Percentiles rank a stretch among this genome's conserved stretches.
Conservation (phyloP, 2,888 invertebrate genomes). For the Aphidius colemani region DNA sequence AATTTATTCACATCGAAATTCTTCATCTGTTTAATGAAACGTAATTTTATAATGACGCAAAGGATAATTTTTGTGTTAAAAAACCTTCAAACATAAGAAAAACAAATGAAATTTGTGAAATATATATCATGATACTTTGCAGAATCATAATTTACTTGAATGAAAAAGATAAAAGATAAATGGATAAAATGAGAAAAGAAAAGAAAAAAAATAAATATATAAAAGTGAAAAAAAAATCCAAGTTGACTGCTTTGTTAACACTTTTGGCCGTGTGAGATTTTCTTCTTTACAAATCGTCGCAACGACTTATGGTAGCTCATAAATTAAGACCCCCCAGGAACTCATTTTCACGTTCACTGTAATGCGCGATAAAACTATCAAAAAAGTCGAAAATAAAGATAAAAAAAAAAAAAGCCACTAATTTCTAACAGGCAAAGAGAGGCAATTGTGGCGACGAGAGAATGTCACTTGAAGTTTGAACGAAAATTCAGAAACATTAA, state of each 20-base stretch:
- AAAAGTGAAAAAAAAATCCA: background rate
- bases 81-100: too few species aligned
- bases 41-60: too few species aligned
- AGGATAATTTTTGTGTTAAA: too few species aligned
- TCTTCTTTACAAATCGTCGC: conserved; percentile 17
- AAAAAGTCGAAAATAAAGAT: background rate
- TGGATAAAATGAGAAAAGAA: background rate
- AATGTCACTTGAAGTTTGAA: too few species aligned
- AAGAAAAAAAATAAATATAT: background rate
- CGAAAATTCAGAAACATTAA: too few species aligned
- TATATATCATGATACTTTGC: background rate
- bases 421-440: conserved; percentile 30
- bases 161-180: too few species aligned
- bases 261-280: background rate
- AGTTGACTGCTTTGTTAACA: conserved; percentile 10
- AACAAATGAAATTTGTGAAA: background rate
- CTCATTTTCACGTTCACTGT: conserved; percentile 20
- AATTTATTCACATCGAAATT: too few species aligned
- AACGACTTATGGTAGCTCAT: conserved; percentile 19
- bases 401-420: conserved; percentile 29
- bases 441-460: conserved; percentile 26
- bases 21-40: too few species aligned
- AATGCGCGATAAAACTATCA: conserved; percentile 32
- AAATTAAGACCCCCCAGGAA: conserved; percentile 22
- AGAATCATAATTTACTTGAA: background rate